Conservation (phyloP, 1,140 invertebrate genomes). For the Contarinia nasturtii region DNA sequence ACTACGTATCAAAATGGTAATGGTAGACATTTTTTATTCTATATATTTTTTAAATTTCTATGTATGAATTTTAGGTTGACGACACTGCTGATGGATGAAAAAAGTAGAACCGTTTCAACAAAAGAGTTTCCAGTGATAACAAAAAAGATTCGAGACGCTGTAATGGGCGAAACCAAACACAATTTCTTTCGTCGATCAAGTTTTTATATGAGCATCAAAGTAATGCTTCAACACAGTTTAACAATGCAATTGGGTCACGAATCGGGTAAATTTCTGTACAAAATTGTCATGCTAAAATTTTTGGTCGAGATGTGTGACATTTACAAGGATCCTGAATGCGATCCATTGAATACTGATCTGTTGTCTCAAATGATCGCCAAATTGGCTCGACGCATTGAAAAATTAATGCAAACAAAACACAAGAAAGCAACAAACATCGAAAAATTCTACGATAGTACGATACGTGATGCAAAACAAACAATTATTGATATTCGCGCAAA, state of each 20-base stretch:
- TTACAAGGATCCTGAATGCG: background rate
- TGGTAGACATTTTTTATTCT: too few relatives aligned
- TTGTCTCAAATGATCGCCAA: background rate
- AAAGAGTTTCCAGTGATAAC: background rate
- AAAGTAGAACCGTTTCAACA: background rate
- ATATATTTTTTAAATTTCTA: too few relatives aligned
- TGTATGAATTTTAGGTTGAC: too few relatives aligned
- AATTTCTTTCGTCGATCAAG: background rate
- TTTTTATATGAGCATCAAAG: background rate
- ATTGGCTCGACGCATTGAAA: background rate
- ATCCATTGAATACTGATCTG: background rate
- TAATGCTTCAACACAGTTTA: background rate
- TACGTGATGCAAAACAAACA: background rate
- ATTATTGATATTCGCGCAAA: background rate
- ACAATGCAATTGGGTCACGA: background rate
- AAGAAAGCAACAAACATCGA: background rate
- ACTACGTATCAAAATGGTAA: background rate
- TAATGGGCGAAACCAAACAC: background rate
- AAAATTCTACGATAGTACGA: background rate
- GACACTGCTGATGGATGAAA: background rate
- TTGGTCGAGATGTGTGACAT: background rate
- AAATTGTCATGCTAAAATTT: background rate
- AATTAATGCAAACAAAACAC: background rate
- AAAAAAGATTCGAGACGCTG: background rate
- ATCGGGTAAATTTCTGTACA: background rate